A percentile compares a stretch with the other conserved stretches of the same genome.
Evolutionary conservation across 1,140 invertebrate genomes (phyloP).

Genomic region (Drosophila sulfurigaster): DNA sequence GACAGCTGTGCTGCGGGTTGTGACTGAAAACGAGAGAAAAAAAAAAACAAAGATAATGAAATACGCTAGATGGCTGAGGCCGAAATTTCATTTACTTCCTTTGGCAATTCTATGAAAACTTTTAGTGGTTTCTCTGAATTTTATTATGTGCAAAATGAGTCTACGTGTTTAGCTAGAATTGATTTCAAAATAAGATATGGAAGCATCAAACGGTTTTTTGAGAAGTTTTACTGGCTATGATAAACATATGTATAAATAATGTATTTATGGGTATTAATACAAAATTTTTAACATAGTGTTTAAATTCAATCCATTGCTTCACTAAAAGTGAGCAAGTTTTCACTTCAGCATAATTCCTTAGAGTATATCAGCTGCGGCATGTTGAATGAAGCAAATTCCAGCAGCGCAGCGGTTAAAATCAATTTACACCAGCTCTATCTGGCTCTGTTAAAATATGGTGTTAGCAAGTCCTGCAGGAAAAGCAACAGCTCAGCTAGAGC

Average conservation of each 20-base stretch:
- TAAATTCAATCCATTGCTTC: too few species aligned
- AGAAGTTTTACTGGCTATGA: too few species aligned
- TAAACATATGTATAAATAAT: too few species aligned
- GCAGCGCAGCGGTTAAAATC: not conserved
- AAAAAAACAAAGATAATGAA: not conserved
- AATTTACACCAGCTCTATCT: constrained; percentile 13
- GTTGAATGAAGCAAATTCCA: not conserved
- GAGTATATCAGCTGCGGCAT: not conserved
- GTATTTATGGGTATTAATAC: too few species aligned
- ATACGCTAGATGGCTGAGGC: not conserved
- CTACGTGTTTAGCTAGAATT: not conserved
- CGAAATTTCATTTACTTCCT: not conserved
- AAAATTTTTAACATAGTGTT: too few species aligned
- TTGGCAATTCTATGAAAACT: not conserved
- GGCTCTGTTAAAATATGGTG: constrained; percentile 3
- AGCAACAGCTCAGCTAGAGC: constrained; percentile 13
- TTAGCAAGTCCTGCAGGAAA: not conserved
- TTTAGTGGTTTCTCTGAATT: not conserved
- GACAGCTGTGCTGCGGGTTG: constrained; percentile 1
- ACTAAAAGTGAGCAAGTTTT: too few species aligned
- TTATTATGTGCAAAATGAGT: not conserved
- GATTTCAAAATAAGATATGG: not conserved
- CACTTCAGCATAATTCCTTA: not conserved
- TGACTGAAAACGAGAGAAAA: too few species aligned
- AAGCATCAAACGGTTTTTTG: too few species aligned